phyloP scores from a whole-genome alignment of 1,140 invertebrate species.

The Sesamia nonagrioides region DNA sequence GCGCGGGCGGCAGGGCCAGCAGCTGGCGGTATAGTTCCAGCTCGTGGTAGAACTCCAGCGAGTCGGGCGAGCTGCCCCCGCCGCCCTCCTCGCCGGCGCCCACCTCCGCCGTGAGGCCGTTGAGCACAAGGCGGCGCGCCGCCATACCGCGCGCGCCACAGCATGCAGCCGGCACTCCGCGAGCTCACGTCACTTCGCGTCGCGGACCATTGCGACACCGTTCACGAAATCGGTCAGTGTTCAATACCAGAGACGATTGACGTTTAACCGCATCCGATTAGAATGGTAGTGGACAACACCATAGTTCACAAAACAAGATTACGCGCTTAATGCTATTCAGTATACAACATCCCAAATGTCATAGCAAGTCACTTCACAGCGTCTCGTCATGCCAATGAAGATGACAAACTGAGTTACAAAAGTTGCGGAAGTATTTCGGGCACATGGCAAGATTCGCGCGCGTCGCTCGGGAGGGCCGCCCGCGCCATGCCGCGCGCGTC shows the following conservation, averaged over 20 bases:
- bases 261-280: neutral
- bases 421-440: constrained; percentile 7
- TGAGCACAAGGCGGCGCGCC: constrained; percentile 79
- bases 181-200: neutral
- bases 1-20: constrained; percentile 64
- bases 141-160: constrained; percentile 61
- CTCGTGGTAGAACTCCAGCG: constrained; percentile 82
- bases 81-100: constrained; percentile 37
- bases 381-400: neutral
- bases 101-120: constrained; percentile 79
- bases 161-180: constrained; percentile 20
- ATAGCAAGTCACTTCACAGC: neutral
- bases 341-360: neutral
- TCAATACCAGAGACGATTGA: neutral
- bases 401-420: constrained; percentile 5
- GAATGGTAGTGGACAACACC: neutral
- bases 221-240: neutral
- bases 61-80: constrained; percentile 61
- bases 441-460: neutral
- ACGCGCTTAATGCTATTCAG: neutral
- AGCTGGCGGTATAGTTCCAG: constrained; percentile 79
- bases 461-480: too few relatives aligned
- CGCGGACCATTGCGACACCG: too few relatives aligned
- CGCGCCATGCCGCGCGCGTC: neutral
- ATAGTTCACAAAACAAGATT: neutral